Evolutionary conservation across 2,888 invertebrate genomes (phyloP).

Genomic region (Sthenelais limicola): DNA sequence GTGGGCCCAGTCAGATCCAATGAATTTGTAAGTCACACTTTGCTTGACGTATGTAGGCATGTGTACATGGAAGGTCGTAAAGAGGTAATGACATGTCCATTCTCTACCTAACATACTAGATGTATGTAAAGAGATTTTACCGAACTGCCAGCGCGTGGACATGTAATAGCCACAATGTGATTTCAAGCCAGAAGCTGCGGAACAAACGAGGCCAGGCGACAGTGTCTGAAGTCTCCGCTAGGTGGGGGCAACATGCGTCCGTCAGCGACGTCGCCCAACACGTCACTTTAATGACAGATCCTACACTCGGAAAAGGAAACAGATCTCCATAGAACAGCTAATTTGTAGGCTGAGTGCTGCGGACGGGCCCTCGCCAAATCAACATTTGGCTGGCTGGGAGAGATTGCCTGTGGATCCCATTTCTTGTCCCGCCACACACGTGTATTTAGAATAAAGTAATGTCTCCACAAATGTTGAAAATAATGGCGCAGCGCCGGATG

Average conservation of each 20-base stretch:
- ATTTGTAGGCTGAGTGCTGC: constrained; percentile 30
- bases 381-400: constrained; percentile 9
- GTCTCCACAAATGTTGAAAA: constrained; percentile 33
- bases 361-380: constrained; percentile 18
- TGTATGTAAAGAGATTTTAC: no score
- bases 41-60: no score
- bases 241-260: constrained; percentile 8
- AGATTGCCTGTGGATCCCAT: constrained; percentile 20
- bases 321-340: constrained; percentile 32
- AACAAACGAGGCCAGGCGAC: no score
- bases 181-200: no score
- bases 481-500: background rate
- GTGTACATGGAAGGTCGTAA: no score
- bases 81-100: no score
- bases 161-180: no score
- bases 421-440: constrained; percentile 1
- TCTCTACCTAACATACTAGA: no score
- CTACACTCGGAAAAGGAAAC: constrained; percentile 26
- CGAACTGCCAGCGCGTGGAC: no score
- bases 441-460: constrained; percentile 38
- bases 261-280: no score
- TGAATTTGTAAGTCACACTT: no score
- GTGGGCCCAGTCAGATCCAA: no score
- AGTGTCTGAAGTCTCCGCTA: constrained; percentile 12
- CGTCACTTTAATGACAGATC: constrained; percentile 28